phyloP scores from a whole-genome alignment of 2,113 vertebrate genomes.

The Todiramphus chloris region DNA sequence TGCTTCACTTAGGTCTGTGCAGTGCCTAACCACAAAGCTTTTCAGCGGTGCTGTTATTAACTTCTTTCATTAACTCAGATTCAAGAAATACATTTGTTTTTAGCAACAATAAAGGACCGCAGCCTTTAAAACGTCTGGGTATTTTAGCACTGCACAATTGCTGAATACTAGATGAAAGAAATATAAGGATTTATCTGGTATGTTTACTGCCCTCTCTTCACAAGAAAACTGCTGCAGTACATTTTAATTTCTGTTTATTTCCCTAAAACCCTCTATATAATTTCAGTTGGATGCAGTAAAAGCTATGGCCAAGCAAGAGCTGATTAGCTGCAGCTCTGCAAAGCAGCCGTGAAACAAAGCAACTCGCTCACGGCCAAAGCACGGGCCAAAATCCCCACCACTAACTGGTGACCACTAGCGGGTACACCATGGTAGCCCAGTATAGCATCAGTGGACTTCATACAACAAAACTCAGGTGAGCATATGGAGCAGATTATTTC shows the following conservation, averaged over 20 bases:
- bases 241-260: constrained; percentile 72
- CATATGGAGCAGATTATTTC: neutral
- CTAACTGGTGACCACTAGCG: neutral
- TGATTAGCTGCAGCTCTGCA: constrained; percentile 36
- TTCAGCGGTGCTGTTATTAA: constrained; percentile 60
- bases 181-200: constrained; percentile 63
- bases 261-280: constrained; percentile 62
- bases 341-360: constrained; percentile 19
- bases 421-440: neutral
- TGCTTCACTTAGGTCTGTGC: neutral
- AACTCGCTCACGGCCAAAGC: neutral
- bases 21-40: constrained; percentile 54
- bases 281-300: constrained; percentile 63
- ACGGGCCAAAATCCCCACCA: neutral
- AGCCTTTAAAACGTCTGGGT: constrained; percentile 74
- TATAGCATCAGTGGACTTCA: neutral
- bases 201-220: constrained; percentile 67
- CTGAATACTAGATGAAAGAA: constrained; percentile 63
- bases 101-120: constrained; percentile 68
- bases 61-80: constrained; percentile 75
- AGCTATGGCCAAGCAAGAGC: constrained; percentile 23
- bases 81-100: constrained; percentile 67
- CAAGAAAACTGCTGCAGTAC: constrained; percentile 46
- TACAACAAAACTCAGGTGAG: neutral
- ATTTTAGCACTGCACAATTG: constrained; percentile 69